Base-by-base conservation (phyloP, 1,140 invertebrate genomes). In the Polyergus mexicanus region DNA sequence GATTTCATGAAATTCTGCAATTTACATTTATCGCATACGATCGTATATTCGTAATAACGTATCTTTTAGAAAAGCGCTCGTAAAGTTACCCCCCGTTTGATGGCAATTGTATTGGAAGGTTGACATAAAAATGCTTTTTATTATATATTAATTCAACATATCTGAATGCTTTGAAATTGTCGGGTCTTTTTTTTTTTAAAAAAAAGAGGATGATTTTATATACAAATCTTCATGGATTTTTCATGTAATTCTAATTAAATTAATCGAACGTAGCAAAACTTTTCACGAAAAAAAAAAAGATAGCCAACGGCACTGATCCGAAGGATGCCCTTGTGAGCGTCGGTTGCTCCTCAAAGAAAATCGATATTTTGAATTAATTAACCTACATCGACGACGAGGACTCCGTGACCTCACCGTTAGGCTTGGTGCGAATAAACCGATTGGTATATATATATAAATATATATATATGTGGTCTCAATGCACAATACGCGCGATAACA, bases 291-390 rank as follows among this genome's bases (percentile, higher is more conserved):
- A 65, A n/a, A 56, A 35, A 68, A n/a, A 56, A 35, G 54, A 54
- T 13, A 38, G 19, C 25, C 3, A 2, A 28, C n/a, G n/a, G 10
- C 41, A 44, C 8, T 63, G 65, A 81, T 77, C 58, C 25, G 16
- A 86, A 76, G 58, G 19, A 60, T 74, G 71, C 56, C 86, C 78
- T 87, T 87, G 77, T 25, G 54, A 74, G 28, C 47, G 22, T 76
- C 63, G 60, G 63, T 76, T 62, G 74, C 22, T 47, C 56, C 10
- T 54, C 85, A 56, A 60, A 74, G 35, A 76, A 88, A 88, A 88
- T 88, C 87, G 78, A 87, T 88, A 83, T 56, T 75, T 68, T 68
- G 77, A 88, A 87, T 86, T 83, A 87, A 88, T 88, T 88, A 78
- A 88, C 87, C 87, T 87, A 87, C 78, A 88, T 88, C 56, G 54